Conservation (phyloP, 1,140 invertebrate genomes). For the Diabrotica undecimpunctata region DNA sequence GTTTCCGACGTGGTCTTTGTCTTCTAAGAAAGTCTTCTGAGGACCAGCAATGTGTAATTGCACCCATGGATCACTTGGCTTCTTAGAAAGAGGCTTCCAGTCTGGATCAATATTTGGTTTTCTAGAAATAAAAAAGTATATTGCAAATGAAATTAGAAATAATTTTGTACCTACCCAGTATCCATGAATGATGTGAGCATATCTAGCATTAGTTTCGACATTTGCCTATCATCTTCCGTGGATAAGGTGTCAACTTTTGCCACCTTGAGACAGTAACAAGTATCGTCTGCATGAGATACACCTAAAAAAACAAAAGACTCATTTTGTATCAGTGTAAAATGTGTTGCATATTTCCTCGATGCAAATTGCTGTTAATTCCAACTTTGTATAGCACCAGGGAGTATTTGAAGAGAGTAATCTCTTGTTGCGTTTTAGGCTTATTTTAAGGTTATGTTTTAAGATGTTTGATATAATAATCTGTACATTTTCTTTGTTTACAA, state of each 20-base stretch:
- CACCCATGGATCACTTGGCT: constrained; percentile 12
- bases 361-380: no score
- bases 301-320: constrained; percentile 13
- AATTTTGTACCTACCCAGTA: constrained; percentile 23
- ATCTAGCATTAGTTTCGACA: constrained; percentile 30
- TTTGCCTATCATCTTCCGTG: constrained; percentile 30
- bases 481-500: no score
- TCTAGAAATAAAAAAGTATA: constrained; percentile 22
- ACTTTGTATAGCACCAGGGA: no score
- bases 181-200: constrained; percentile 31
- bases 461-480: no score
- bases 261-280: constrained; percentile 33
- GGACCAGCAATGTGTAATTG: constrained; percentile 28
- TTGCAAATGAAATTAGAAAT: neutral
- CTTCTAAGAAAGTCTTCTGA: constrained; percentile 19
- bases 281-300: constrained; percentile 39
- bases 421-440: no score
- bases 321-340: neutral
- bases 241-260: constrained; percentile 24
- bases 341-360: neutral
- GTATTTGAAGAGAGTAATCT: no score
- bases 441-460: no score
- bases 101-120: constrained; percentile 22
- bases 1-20: constrained; percentile 26
- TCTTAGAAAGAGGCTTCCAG: constrained; percentile 30